Conservation (phyloP, 2,797 vertebrate genomes). For the Rhinophrynus dorsalis region DNA sequence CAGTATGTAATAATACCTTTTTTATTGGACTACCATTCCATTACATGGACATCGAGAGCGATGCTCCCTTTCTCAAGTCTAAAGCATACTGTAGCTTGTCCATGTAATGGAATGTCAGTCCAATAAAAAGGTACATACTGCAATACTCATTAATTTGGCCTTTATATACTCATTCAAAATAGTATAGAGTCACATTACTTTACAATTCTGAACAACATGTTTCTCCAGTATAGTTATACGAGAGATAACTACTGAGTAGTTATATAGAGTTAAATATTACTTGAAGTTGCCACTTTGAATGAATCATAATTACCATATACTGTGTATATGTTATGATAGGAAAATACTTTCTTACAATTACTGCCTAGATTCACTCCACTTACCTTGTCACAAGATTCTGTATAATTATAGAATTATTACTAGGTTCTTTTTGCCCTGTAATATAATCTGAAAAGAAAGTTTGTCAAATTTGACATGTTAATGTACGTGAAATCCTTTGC, state of each 20-base stretch:
- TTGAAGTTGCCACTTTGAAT: neutral
- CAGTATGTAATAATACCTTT: no score
- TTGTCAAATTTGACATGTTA: conserved; percentile 27
- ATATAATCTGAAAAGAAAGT: conserved; percentile 16
- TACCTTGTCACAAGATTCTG: conserved; percentile 2
- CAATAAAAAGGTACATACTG: no score
- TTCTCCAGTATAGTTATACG: neutral
- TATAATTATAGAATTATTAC: conserved; percentile 6
- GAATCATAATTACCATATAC: conserved; percentile 8
- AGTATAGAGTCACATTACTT: neutral
- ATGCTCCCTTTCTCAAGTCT: no score
- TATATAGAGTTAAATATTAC: neutral
- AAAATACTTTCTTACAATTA: conserved; percentile 6
- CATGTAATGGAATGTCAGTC: no score
- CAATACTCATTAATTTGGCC: no score
- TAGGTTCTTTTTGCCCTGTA: neutral
- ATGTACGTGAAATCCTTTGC: conserved; percentile 30
- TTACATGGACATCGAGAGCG: no score
- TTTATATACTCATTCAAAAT: neutral
- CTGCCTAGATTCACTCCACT: neutral
- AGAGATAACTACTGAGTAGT: neutral
- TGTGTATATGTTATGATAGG: conserved; percentile 24
- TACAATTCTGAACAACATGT: neutral
- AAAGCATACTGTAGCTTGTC: no score
- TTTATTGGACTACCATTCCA: no score